phyloP scores from a whole-genome alignment of 2,888 invertebrate species.

The Leptogaster cylindrica region DNA sequence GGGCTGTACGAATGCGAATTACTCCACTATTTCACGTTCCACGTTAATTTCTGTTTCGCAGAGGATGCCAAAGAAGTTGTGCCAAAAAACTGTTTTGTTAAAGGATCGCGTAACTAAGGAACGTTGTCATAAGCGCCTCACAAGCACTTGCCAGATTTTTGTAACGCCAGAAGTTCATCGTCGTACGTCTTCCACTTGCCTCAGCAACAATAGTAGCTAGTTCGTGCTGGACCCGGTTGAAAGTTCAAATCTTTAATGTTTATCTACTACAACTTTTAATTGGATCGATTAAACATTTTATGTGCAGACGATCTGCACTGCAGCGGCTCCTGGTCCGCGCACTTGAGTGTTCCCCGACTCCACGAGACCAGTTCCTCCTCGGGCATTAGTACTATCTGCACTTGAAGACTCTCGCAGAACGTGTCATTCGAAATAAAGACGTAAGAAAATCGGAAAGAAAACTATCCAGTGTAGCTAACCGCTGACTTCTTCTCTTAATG shows the following conservation, averaged over 20 bases:
- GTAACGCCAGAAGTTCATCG: too few species aligned
- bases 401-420: slow-evolving; percentile 16
- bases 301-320: slow-evolving; percentile 43
- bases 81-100: too few species aligned
- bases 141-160: too few species aligned
- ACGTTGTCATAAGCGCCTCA: too few species aligned
- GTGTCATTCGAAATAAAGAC: slow-evolving; percentile 38
- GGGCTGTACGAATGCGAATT: too few species aligned
- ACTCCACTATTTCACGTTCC: too few species aligned
- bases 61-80: too few species aligned
- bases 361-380: slow-evolving; percentile 8
- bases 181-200: too few species aligned
- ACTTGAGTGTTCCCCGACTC: too few species aligned
- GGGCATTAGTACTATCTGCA: slow-evolving; percentile 32
- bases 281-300: slow-evolving; percentile 45
- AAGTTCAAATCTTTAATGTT: slow-evolving; percentile 47
- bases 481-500: slow-evolving; percentile 41
- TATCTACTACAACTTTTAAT: slow-evolving; percentile 48
- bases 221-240: slow-evolving; percentile 33
- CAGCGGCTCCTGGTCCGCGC: slow-evolving; percentile 15
- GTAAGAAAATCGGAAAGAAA: slow-evolving; percentile 30
- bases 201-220: slow-evolving; percentile 7
- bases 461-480: slow-evolving; percentile 22
- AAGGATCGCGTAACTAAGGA: too few species aligned
- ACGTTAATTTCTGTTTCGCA: too few species aligned